Evolutionary conservation across 2,113 vertebrate species (phyloP).

Genomic region (Myiagra hebetior): DNA sequence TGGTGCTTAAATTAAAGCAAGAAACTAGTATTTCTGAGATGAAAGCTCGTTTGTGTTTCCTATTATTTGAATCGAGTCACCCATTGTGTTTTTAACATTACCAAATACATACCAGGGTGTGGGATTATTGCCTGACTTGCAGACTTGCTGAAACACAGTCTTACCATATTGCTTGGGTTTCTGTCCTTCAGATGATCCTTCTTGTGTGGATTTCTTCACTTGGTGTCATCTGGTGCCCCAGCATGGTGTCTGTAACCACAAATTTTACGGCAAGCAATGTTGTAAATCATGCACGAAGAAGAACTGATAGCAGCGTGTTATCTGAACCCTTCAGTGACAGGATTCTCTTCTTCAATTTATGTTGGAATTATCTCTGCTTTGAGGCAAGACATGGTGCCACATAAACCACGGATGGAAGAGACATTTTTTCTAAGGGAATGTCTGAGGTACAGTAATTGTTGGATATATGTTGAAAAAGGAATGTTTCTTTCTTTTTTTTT

Average conservation of each 20-base stretch:
- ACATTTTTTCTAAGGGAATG: not conserved
- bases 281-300: conserved; percentile 90
- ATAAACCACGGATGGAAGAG: conserved; percentile 18
- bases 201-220: conserved; percentile 87
- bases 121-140: not conserved
- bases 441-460: conserved; percentile 51
- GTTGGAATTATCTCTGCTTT: conserved; percentile 17
- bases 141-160: not conserved
- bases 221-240: conserved; percentile 96
- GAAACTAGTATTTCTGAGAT: not conserved
- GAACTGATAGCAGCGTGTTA: conserved; percentile 59
- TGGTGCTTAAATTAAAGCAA: not conserved
- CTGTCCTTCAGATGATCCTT: conserved; percentile 77
- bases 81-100: not conserved
- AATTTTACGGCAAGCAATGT: conserved; percentile 94
- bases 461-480: conserved; percentile 8
- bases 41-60: not conserved
- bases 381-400: conserved; percentile 11
- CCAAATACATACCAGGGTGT: not conserved
- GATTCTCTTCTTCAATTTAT: not conserved
- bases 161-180: not conserved
- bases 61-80: not conserved
- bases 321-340: not conserved
- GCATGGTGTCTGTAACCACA: conserved; percentile 94
- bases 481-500: not conserved